These are phyloP conservation scores for Philaenus spumarius DNA, from an alignment of 1,140 invertebrate species.

Conservation along the genomic window DNA sequence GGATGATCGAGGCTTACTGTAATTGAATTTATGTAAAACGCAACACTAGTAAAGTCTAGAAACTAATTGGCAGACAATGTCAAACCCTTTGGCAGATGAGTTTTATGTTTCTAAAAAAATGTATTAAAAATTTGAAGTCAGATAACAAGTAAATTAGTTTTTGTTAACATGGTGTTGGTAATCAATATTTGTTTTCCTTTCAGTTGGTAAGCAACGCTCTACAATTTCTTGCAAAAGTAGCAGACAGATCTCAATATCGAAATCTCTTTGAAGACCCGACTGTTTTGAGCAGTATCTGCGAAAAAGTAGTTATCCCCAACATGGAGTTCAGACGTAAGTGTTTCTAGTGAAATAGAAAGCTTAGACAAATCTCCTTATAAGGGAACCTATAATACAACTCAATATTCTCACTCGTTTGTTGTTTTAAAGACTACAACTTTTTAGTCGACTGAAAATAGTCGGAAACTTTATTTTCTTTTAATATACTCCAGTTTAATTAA, in stretches of 20 bases:
- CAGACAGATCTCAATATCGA: conserved; percentile 82
- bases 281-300: conserved; percentile 86
- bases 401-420: neutral
- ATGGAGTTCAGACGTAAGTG: conserved; percentile 84
- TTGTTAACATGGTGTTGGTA: neutral
- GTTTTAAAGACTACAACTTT: neutral
- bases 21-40: too few species aligned
- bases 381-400: neutral
- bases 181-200: conserved; percentile 31
- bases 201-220: conserved; percentile 93
- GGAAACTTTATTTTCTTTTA: neutral
- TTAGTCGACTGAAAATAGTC: neutral
- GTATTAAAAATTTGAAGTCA: too few species aligned
- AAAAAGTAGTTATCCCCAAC: conserved; percentile 97
- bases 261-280: conserved; percentile 81
- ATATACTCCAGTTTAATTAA: too few species aligned
- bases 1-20: too few species aligned
- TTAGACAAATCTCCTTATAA: too few species aligned
- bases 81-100: too few species aligned
- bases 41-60: too few species aligned
- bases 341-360: neutral
- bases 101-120: too few species aligned
- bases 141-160: too few species aligned
- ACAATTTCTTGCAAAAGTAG: conserved; percentile 90
- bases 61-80: too few species aligned